Percentiles rank a stretch among this genome's conserved stretches.
These are phyloP conservation scores for Gavialis gangeticus DNA, from an alignment of 2,113 vertebrate species.

Conservation along the genomic window DNA sequence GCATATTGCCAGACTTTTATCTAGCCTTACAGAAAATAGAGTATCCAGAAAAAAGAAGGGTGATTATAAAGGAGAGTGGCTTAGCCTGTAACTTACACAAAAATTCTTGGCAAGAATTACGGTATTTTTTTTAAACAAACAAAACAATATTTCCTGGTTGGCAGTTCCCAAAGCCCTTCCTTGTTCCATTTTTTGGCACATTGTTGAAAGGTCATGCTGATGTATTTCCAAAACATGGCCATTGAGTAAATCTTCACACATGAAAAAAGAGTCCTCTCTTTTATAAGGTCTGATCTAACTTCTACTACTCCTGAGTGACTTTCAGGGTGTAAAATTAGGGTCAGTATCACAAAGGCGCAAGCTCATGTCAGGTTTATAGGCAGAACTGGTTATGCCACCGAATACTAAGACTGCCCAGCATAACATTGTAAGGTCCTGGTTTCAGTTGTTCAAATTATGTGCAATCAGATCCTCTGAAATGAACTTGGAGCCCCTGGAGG, in stretches of 20 bases:
- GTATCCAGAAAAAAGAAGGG: slow-evolving; percentile 68
- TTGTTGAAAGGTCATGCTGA: slow-evolving; percentile 61
- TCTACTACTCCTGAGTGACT: background rate
- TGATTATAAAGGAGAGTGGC: slow-evolving; percentile 75
- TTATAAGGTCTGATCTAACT: slow-evolving; percentile 33
- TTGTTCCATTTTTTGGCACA: slow-evolving; percentile 70
- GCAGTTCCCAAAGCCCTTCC: slow-evolving; percentile 71
- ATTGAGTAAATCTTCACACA: slow-evolving; percentile 60
- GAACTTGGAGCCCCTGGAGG: no score
- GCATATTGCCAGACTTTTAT: slow-evolving; percentile 73
- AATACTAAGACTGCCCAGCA: slow-evolving; percentile 25
- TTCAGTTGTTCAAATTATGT: background rate
- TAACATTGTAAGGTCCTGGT: slow-evolving; percentile 29
- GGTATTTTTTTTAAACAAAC: slow-evolving; percentile 78
- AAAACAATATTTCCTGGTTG: slow-evolving; percentile 78
- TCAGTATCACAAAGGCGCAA: background rate
- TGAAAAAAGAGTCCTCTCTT: slow-evolving; percentile 47
- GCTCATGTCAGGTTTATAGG: background rate
- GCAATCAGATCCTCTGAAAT: no score
- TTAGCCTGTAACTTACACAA: slow-evolving; percentile 76
- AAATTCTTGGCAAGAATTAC: slow-evolving; percentile 69
- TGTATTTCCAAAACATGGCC: slow-evolving; percentile 70
- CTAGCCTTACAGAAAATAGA: slow-evolving; percentile 74
- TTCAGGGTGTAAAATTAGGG: background rate
- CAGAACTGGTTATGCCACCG: background rate